Evolutionary conservation across 2,113 vertebrate species (phyloP).

Genomic region (Manacus vitellinus): DNA sequence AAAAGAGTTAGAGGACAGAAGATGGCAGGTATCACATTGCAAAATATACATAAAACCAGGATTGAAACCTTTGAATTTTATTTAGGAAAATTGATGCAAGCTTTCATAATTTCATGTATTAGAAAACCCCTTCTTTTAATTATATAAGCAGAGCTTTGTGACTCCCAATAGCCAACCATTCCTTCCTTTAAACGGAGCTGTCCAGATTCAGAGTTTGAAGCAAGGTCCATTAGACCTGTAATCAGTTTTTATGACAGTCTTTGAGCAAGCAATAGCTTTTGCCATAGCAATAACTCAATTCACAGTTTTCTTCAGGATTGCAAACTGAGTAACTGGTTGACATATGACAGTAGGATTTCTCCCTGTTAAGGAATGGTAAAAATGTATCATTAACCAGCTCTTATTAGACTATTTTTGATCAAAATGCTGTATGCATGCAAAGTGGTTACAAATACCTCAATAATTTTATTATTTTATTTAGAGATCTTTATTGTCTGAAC

Average conservation of each 20-base stretch:
- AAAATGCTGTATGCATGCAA: background rate
- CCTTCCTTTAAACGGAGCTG: background rate
- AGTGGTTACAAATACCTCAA: background rate
- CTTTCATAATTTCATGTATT: background rate
- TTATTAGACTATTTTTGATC: background rate
- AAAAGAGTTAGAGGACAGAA: background rate
- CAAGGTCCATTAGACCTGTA: background rate
- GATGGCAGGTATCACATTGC: background rate
- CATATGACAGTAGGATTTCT: background rate
- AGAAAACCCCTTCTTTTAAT: background rate
- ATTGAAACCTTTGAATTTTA: background rate
- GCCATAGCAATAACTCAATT: background rate
- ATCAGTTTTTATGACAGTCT: constrained; percentile 11
- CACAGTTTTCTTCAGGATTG: background rate
- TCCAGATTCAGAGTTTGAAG: background rate
- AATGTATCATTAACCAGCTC: background rate
- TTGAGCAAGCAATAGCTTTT: constrained; percentile 16
- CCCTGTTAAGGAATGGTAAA: background rate
- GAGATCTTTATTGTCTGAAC: background rate
- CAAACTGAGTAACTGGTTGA: background rate
- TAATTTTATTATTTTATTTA: background rate
- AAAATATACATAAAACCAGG: background rate
- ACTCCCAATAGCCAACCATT: background rate
- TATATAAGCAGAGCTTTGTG: background rate
- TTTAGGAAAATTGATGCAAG: background rate